Base-by-base conservation (phyloP, 1,140 invertebrate genomes). In the Danaus melanippus region DNA sequence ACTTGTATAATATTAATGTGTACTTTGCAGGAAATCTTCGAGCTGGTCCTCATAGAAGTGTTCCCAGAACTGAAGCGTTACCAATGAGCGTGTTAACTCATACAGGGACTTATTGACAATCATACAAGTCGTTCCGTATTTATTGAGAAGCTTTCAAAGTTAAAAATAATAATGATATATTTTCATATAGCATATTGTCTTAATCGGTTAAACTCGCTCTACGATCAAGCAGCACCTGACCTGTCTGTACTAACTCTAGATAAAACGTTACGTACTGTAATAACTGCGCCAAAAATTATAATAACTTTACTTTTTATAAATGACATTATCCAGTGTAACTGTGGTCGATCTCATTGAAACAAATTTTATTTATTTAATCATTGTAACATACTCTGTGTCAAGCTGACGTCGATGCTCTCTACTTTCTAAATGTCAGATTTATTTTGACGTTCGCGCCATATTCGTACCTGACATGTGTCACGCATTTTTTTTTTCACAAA, bases 31-130 rank as follows among this genome's bases (percentile, higher is more conserved):
- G 93, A 94, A 83, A 87, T 93, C 43, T 90, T 94, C 61, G 93
- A 94, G 85, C 87, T 93, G 44, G 79, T 92, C 12, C 89, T 94
- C 68, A 87, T 92, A 64, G 92, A 93, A 82, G 89, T 92, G 67
- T 94, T 94, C 86, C 93, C 93, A 44, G 93, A 94, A 84, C 87
- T 94, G 55, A 90, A 90, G 64, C 86, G 86, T 42, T 87, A 87
- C 60, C 69, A 83, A 17, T 81, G 57, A 62, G 54, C 46, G 42
- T 68, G 44, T 43, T 40, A 53, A 42, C 52, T 47, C 55, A 17
- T 60, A 64, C 61, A 60, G 57, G 57, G 57, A 64, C 48, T 10
- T 47, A 12, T 10, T 21, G 42, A 57, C 46, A 46, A 46, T 50
- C 41, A 10, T 42, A 32, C 32, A 0, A 32, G 21, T 15, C 11